Base-by-base conservation (phyloP, 2,113 vertebrate species). In the Protomyctophum bolini region DNA sequence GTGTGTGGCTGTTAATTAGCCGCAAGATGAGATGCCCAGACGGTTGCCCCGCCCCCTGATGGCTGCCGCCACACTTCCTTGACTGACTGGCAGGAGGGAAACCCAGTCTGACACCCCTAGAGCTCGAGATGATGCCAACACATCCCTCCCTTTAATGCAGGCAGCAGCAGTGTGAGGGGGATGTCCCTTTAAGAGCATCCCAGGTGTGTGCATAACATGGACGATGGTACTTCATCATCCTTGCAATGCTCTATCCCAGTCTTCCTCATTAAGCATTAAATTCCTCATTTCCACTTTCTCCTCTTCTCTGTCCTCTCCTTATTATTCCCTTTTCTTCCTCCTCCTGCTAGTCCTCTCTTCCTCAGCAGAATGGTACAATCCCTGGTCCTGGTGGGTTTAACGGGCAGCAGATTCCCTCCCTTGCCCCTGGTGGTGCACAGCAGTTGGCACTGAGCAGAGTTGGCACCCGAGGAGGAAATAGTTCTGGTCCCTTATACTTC, bases 1-100 rank as follows among this genome's bases (percentile, higher is more conserved):
- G 89, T 86, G 86, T 85, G 88, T 84, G 86, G 85, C 85, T 91
- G 88, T 91, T 92, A 91, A 92, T 92, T 90, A 90, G 87, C 81
- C 83, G 87, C 81, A 89, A 41, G 83, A 91, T 82, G 88, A 87
- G 82, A 91, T 89, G 87, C 89, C 88, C 87, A 92, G 91, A 91
- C 91, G 87, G 83, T 87, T 84, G 83, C 83, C 86, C 85, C 21
- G 21, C 77, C 87, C 88, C 86, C 81, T 78, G 81, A 85, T 63
- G 85, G 80, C 86, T 80, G 81, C 81, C 81, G 77, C 79, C 79
- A 41, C 33, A 41, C 83, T 85, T 84, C 77, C 80, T 80, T 85
- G 83, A 84, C 82, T 88, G 85, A 84, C 82, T 88, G 85, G 84
- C 83, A 87, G 77, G 79, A 73, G 58, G 75, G 82, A 82, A 83